These are phyloP conservation scores for Kobus ellipsiprymnus DNA, from an alignment of 2,113 vertebrate genomes.

Conservation along the genomic window DNA sequence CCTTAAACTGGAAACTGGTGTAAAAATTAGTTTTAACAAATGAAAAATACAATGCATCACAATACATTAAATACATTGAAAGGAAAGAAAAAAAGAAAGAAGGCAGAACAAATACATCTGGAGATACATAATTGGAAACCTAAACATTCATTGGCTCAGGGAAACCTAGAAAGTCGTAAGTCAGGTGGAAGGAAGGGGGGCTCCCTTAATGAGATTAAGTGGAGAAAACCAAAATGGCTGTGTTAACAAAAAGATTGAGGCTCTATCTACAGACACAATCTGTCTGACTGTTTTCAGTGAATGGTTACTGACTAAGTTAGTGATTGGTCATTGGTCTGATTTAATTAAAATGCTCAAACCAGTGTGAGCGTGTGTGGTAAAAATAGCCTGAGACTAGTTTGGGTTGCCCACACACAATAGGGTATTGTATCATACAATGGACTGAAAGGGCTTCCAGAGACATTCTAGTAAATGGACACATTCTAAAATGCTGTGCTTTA, in stretches of 20 bases:
- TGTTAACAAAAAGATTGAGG: conserved; percentile 56
- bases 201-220: conserved; percentile 52
- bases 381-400: conserved; percentile 66
- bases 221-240: conserved; percentile 46
- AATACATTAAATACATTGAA: conserved; percentile 12
- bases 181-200: conserved; percentile 34
- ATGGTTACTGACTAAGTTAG: conserved; percentile 38
- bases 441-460: conserved; percentile 1
- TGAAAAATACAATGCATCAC: conserved; percentile 34
- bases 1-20: neutral
- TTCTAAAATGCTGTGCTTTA: conserved; percentile 33
- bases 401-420: conserved; percentile 36
- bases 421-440: conserved; percentile 26
- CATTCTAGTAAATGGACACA: conserved; percentile 18
- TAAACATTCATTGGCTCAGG: conserved; percentile 25
- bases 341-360: conserved; percentile 65
- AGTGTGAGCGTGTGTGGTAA: conserved; percentile 42
- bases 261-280: conserved; percentile 47
- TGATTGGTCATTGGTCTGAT: conserved; percentile 58
- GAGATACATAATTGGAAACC: conserved; percentile 55
- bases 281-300: conserved; percentile 38
- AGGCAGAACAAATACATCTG: conserved; percentile 34
- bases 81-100: conserved; percentile 46
- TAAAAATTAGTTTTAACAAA: conserved; percentile 30
- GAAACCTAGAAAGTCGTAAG: conserved; percentile 26